These are phyloP conservation scores for Phycodurus eques DNA, from an alignment of 2,113 vertebrate genomes.

Conservation along the genomic window DNA sequence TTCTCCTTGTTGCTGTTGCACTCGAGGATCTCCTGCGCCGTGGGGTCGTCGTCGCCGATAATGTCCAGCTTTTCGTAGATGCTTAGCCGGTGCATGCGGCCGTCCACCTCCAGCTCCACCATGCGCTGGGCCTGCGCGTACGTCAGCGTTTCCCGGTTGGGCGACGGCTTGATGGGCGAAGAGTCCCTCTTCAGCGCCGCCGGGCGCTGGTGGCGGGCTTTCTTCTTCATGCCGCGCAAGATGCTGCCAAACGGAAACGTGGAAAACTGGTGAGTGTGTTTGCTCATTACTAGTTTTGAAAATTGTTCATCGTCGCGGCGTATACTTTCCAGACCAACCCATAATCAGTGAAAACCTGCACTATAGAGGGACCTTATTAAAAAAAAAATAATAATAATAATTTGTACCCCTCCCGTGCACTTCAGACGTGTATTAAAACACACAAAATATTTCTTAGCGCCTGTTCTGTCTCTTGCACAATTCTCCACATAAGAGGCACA, in stretches of 20 bases:
- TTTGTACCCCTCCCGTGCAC: no score
- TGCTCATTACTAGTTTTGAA: background rate
- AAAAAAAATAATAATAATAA: no score
- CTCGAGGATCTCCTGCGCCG: constrained; percentile 93
- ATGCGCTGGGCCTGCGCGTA: constrained; percentile 97
- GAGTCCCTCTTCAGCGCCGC: constrained; percentile 80
- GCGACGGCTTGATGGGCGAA: constrained; percentile 93
- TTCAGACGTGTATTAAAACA: no score
- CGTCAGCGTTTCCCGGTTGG: constrained; percentile 90
- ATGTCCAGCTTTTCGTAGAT: constrained; percentile 94
- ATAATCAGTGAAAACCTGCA: background rate
- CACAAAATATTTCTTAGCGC: no score
- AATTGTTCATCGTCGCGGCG: no score
- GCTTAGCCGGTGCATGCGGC: constrained; percentile 91
- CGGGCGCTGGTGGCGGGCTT: constrained; percentile 83
- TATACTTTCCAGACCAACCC: background rate
- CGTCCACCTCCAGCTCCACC: constrained; percentile 97
- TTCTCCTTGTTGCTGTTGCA: constrained; percentile 99
- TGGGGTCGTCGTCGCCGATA: constrained; percentile 89
- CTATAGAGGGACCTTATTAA: no score
- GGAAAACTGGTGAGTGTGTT: background rate
- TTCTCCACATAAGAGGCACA: no score
- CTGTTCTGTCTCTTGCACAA: no score
- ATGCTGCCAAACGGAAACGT: constrained; percentile 7
- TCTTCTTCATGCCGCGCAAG: constrained; percentile 86